A percentile compares a stretch with the other conserved stretches of the same genome.
phyloP scores from a whole-genome alignment of 64 coral and sea anemone genomes.

The Orbicella faveolata region DNA sequence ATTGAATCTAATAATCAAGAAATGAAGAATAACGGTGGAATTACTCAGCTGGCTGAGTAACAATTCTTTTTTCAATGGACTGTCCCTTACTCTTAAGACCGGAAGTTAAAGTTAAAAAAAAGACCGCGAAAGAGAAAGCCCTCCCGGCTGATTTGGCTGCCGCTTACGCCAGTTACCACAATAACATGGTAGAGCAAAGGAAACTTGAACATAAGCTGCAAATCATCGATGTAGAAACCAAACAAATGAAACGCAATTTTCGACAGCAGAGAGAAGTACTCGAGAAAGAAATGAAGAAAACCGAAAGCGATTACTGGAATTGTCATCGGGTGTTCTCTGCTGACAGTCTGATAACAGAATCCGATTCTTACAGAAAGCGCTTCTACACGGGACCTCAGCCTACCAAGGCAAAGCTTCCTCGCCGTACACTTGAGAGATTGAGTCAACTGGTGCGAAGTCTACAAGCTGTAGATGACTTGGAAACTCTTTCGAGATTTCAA shows the following conservation, averaged over 20 bases:
- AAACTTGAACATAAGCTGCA: slow-evolving; percentile 14
- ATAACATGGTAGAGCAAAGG: slow-evolving; percentile 1
- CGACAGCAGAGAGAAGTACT: neutral
- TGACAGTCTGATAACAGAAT: slow-evolving; percentile 12
- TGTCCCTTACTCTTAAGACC: neutral
- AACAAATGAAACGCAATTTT: slow-evolving; percentile 5
- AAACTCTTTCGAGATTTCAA: slow-evolving; percentile 13
- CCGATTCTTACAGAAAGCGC: slow-evolving; percentile 10
- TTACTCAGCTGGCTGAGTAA: neutral
- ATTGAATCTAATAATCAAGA: neutral
- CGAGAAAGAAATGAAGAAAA: slow-evolving; percentile 9
- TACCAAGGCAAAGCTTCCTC: slow-evolving; percentile 36
- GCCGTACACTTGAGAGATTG: neutral
- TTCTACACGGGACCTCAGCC: slow-evolving; percentile 6
- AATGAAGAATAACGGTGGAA: neutral
- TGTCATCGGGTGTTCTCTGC: slow-evolving; percentile 27
- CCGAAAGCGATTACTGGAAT: slow-evolving; percentile 4
- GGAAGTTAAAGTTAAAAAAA: neutral
- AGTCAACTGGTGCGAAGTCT: neutral
- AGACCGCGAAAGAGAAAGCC: neutral
- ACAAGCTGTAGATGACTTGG: slow-evolving; percentile 22
- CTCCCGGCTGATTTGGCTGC: slow-evolving; percentile 20
- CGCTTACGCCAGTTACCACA: neutral
- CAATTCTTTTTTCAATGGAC: neutral
- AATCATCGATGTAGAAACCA: slow-evolving; percentile 14